Base-by-base conservation (phyloP, 2,797 vertebrate species). In the Pseudochirops corinnae region DNA sequence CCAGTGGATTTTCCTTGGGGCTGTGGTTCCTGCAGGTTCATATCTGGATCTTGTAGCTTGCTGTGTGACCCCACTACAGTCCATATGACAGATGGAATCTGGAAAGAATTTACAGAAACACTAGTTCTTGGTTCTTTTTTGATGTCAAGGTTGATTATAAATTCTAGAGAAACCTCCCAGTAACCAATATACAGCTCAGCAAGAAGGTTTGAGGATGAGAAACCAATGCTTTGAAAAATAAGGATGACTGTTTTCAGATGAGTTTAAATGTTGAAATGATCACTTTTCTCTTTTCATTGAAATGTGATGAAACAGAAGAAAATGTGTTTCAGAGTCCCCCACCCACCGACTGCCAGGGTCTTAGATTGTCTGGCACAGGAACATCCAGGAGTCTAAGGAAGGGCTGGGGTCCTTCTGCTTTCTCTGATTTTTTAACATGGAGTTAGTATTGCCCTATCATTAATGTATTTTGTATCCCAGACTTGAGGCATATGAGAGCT, bases 31-130 rank as follows among this genome's bases (percentile, higher is more conserved):
- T 94, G 98, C 7, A 3, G 94, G 7, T 50, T 97, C 0, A 95
- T 97, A 52, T 98, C 97, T 0, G 99, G 99, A 96, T 98, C 97
- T 92, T 99, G 99, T 96, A 98, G 98, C 0, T 97, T 99, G 53
- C 97, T 99, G 93, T 95, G 98, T 0, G 98, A 99, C 97, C 98
- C 99, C 99, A 99, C 92, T 99, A 99, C 98, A 98, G 98, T 93
- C 99, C 99, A 60, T 99, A 99, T 98, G 99, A 99, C 97, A 99
- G 99, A 39, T 97, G 98, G 96, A 96, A 98, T 12, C 98, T 99
- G 96, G 98, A 99, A 92, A 98, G 98, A 97, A 98, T 98, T 82
- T 99, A 99, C 92, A 97, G 97, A 90, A 94, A 98, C 92, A 74
- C 94, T 58, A 98, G 97, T 56, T 74, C 95, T 53, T 95, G 99